A percentile compares a stretch with the other conserved stretches of the same genome.
These are phyloP conservation scores for Sakesphorus luctuosus DNA, from an alignment of 2,113 vertebrate species.

Conservation along the genomic window DNA sequence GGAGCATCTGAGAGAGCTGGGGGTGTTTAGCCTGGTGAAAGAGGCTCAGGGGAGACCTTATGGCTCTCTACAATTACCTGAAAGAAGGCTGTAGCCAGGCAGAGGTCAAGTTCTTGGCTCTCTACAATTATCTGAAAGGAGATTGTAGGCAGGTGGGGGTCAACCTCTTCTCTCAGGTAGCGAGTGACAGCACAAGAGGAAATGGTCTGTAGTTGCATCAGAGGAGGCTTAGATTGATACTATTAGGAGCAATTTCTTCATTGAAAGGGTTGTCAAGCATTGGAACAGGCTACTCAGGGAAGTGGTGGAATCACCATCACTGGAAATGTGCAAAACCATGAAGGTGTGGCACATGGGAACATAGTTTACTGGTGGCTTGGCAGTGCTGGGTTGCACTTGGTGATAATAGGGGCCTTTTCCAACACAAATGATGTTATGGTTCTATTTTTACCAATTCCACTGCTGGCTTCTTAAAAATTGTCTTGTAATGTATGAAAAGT, in stretches of 20 bases:
- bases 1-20: neutral
- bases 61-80: neutral
- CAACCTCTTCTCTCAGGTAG: neutral
- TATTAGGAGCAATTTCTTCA: neutral
- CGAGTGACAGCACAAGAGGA: neutral
- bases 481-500: neutral
- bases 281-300: neutral
- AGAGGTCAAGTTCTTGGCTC: neutral
- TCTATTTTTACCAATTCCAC: neutral
- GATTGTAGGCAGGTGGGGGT: neutral
- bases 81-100: neutral
- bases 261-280: neutral
- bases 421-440: neutral
- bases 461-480: neutral
- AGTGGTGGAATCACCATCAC: neutral
- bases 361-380: neutral
- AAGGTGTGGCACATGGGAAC: neutral
- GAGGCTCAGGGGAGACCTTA: neutral
- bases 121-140: neutral
- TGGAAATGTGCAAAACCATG: neutral
- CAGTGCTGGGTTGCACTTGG: neutral
- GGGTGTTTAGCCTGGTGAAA: neutral
- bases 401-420: neutral
- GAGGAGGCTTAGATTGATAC: neutral
- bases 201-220: neutral